Evolutionary conservation across 2,113 vertebrate genomes (phyloP).

Genomic region (Narcine bancroftii): DNA sequence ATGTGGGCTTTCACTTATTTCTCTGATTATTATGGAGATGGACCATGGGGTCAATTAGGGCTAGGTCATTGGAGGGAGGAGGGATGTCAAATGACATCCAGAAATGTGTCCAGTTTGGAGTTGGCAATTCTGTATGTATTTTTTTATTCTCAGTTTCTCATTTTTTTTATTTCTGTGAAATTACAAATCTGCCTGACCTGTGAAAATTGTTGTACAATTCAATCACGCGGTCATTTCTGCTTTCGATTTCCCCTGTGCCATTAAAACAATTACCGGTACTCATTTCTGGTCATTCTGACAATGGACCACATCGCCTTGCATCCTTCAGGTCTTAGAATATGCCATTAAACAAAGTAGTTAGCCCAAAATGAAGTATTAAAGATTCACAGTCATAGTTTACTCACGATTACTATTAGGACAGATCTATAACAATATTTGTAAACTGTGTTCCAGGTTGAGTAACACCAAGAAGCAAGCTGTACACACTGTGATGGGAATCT

Average conservation of each 20-base stretch:
- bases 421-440: not conserved
- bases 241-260: not conserved
- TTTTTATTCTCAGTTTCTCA: too few relatives aligned
- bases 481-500: slow-evolving; percentile 88
- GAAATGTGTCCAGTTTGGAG: not conserved
- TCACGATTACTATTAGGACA: not conserved
- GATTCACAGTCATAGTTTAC: not conserved
- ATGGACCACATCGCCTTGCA: too few relatives aligned
- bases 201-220: not conserved
- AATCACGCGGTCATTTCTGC: not conserved
- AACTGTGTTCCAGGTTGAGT: slow-evolving; percentile 63
- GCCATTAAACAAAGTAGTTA: too few relatives aligned
- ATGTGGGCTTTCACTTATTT: not conserved
- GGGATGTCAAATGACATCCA: not conserved
- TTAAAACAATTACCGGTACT: not conserved
- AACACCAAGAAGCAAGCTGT: slow-evolving; percentile 87
- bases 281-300: not conserved
- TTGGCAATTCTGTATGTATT: not conserved
- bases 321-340: too few relatives aligned
- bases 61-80: not conserved
- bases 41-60: not conserved
- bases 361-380: not conserved
- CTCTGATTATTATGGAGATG: not conserved
- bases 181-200: not conserved
- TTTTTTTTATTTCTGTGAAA: too few relatives aligned